Evolutionary conservation across 1,140 invertebrate genomes (phyloP).

Genomic region (Wasmannia auropunctata): DNA sequence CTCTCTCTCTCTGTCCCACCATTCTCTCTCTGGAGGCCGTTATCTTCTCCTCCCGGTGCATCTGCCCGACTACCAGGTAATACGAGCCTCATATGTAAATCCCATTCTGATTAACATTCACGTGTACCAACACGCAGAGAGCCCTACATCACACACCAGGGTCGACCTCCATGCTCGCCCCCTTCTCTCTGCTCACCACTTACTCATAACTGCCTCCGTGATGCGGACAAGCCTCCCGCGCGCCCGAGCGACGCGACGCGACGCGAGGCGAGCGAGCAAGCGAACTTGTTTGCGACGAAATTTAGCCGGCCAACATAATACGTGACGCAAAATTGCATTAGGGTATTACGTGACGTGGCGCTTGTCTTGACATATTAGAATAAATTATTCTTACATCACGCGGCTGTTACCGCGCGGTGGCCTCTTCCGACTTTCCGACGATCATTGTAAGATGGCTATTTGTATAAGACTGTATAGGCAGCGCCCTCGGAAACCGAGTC

Average conservation of each 20-base stretch:
- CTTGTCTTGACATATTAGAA: conserved; percentile 41
- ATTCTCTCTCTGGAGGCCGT: conserved; percentile 69
- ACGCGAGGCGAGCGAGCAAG: too few relatives aligned
- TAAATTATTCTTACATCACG: conserved; percentile 46
- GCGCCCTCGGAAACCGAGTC: not conserved
- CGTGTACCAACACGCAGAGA: conserved; percentile 68
- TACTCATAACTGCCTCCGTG: conserved; percentile 69
- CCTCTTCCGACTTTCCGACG: not conserved
- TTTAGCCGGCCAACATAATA: conserved; percentile 50
- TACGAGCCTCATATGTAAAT: conserved; percentile 78
- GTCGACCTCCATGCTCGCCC: conserved; percentile 25
- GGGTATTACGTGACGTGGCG: conserved; percentile 41
- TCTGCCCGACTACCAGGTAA: conserved; percentile 74
- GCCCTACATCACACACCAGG: conserved; percentile 65
- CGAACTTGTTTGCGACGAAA: conserved; percentile 56
- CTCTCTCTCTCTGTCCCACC: not conserved
- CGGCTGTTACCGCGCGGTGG: not conserved
- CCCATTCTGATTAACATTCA: conserved; percentile 80
- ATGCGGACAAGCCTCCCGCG: conserved; percentile 41
- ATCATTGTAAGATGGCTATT: too few relatives aligned
- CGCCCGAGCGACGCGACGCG: too few relatives aligned
- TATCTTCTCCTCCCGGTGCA: conserved; percentile 77
- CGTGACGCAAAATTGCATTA: conserved; percentile 55
- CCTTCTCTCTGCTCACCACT: conserved; percentile 54
- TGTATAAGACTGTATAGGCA: not conserved